Base-by-base conservation (phyloP, 2,113 vertebrate species). In the Pluvianellus socialis region DNA sequence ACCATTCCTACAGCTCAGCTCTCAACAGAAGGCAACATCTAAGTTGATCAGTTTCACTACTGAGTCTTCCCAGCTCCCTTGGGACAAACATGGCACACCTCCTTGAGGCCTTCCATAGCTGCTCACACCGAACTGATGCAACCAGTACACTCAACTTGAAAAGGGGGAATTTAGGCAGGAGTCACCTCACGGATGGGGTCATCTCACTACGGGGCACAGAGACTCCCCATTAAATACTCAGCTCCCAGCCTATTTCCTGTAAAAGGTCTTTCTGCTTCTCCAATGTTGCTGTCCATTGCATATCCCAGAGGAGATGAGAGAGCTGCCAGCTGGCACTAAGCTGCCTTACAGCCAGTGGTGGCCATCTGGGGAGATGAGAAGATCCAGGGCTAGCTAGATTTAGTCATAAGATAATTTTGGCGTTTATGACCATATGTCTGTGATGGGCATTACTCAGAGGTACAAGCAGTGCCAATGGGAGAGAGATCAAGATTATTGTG, bases 361-460 rank as follows among this genome's bases (percentile, higher is more conserved):
- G 74, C 56, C 62, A 70, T 30, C 23, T 76, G 44, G 49, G 70
- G 15, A 89, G 33, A 79, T 42, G 9, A 88, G 74, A 92, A 79
- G 45, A 79, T 82, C 66, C 56, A 92, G 14, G 24, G 14, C 53
- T 70, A 75, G 26, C 28, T 92, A 72, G 70, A 82, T 79, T 87
- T 68, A 90, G 44, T 89, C 73, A 94, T 76, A 92, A 88, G 49
- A 92, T 84, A 84, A 82, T 89, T 95, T 76, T 90, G 38, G 61
- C 61, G 14, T 66, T 91, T 85, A 61, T 90, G 80, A 70, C 38
- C 32, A 17, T 75, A 76, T 10, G 49, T 92, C 88, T 95, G 52
- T 75, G 68, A 81, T 42, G 45, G 86, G 35, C 52, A 91, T 94
- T 96, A 94, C 76, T 94, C 91, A 96, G 53, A 95, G 27, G 80